These are phyloP conservation scores for Chaetodon auriga DNA, from an alignment of 2,113 vertebrate genomes.

Conservation along the genomic window DNA sequence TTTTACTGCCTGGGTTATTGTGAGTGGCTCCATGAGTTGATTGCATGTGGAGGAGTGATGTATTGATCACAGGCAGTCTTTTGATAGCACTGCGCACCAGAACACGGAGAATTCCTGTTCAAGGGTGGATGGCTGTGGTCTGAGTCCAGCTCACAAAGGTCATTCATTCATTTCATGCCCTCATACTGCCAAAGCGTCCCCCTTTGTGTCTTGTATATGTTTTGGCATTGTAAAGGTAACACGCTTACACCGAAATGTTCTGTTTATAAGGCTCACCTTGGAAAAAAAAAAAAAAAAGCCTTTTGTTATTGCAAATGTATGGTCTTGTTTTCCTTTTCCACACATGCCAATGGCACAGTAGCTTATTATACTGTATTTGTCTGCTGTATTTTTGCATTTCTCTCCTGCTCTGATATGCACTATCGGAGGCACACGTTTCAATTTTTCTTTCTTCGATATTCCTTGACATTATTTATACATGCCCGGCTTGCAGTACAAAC, in stretches of 20 bases:
- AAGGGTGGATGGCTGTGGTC: conserved; percentile 61
- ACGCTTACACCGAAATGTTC: conserved; percentile 26
- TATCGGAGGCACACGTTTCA: conserved; percentile 55
- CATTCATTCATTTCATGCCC: conserved; percentile 58
- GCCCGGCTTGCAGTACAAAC: conserved; percentile 62
- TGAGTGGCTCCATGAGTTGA: conserved; percentile 71
- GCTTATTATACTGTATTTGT: conserved; percentile 6
- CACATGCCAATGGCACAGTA: conserved; percentile 1
- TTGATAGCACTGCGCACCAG: conserved; percentile 71
- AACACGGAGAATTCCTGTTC: conserved; percentile 63
- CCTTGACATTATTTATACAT: conserved; percentile 74
- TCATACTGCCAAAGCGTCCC: conserved; percentile 29
- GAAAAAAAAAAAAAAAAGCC: neutral
- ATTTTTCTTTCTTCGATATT: conserved; percentile 57
- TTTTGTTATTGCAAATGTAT: conserved; percentile 27
- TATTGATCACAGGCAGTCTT: conserved; percentile 79
- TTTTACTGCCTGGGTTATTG: conserved; percentile 65
- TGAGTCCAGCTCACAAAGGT: conserved; percentile 73
- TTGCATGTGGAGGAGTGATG: conserved; percentile 74
- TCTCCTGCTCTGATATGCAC: conserved; percentile 54
- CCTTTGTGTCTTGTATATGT: conserved; percentile 42
- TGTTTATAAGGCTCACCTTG: conserved; percentile 27
- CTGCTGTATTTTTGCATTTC: conserved; percentile 2
- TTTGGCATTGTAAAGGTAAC: conserved; percentile 32
- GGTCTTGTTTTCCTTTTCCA: conserved; percentile 6